Evolutionary conservation across 2,113 vertebrate genomes (phyloP).

Genomic region (Corythornis cristatus): DNA sequence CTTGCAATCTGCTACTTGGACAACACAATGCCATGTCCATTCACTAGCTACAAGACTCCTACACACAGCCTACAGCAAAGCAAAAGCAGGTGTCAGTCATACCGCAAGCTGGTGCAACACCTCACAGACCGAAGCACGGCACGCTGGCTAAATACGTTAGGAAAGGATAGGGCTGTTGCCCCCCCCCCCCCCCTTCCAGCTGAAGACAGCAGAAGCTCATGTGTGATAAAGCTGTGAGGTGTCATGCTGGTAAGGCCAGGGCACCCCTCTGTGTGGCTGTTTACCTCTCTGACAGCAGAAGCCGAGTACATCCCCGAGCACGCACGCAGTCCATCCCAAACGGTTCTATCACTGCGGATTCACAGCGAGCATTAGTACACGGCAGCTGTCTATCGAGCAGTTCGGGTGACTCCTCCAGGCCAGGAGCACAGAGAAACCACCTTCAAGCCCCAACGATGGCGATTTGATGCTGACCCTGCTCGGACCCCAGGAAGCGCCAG

Average conservation of each 20-base stretch:
- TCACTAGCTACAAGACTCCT: not conserved
- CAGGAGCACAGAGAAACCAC: not conserved
- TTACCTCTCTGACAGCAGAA: not conserved
- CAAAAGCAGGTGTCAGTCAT: accelerated
- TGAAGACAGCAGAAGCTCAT: not conserved
- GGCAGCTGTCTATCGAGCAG: accelerated
- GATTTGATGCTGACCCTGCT: not conserved
- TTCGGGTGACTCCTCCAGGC: not conserved
- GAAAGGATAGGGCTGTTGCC: not conserved
- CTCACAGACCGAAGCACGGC: not conserved
- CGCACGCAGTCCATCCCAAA: accelerated
- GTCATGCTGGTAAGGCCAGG: not conserved
- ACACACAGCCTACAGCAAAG: accelerated
- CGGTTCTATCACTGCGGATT: accelerated
- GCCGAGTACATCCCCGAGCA: not conserved
- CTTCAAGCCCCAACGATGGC: not conserved
- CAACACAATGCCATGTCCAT: not conserved
- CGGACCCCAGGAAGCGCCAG: not conserved
- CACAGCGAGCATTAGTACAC: not conserved
- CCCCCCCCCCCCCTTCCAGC: not conserved
- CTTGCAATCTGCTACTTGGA: not conserved
- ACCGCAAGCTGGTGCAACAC: not conserved
- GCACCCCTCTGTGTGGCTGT: accelerated
- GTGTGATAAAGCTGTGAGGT: accelerated
- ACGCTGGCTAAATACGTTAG: not conserved